phyloP scores from a whole-genome alignment of 2,797 vertebrate genomes.

The Sphenodon punctatus region DNA sequence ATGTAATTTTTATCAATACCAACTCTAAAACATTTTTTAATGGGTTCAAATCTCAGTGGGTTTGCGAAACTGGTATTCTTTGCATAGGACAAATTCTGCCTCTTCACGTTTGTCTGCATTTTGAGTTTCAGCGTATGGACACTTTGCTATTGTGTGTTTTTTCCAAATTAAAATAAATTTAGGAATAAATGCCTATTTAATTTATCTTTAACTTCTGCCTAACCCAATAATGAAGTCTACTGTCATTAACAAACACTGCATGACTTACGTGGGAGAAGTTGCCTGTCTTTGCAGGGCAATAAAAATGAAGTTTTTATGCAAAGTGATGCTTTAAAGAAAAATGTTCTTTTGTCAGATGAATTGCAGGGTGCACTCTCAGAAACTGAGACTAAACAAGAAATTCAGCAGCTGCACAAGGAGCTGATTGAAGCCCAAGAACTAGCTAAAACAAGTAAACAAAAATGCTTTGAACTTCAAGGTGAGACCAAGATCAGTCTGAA shows the following conservation, averaged over 20 bases:
- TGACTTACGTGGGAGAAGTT: slow-evolving; percentile 28
- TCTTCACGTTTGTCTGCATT: slow-evolving; percentile 22
- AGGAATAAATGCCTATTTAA: no score
- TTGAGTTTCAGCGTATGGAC: slow-evolving; percentile 2
- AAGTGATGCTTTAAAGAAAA: slow-evolving; percentile 69
- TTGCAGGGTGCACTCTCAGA: slow-evolving; percentile 88
- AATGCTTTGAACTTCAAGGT: slow-evolving; percentile 97
- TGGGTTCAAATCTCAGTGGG: no score
- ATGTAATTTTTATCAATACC: no score
- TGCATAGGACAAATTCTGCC: no score
- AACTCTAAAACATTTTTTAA: no score
- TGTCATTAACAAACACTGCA: slow-evolving; percentile 45
- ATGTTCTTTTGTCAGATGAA: slow-evolving; percentile 85
- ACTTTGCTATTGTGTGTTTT: not conserved
- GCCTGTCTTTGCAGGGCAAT: slow-evolving; percentile 15
- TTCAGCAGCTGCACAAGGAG: slow-evolving; percentile 91
- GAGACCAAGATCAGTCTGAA: slow-evolving; percentile 66
- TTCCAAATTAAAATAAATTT: no score
- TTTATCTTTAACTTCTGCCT: slow-evolving; percentile 66
- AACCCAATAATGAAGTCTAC: slow-evolving; percentile 57
- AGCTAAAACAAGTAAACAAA: slow-evolving; percentile 94
- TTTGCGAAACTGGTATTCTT: no score
- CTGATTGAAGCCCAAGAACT: slow-evolving; percentile 94
- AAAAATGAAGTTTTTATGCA: slow-evolving; percentile 53
- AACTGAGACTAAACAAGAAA: slow-evolving; percentile 91